Evolutionary conservation across 30 jellyfish, hydroid and myxozoan genomes (phyloP).

Genomic region (Cassiopea xamachana): DNA sequence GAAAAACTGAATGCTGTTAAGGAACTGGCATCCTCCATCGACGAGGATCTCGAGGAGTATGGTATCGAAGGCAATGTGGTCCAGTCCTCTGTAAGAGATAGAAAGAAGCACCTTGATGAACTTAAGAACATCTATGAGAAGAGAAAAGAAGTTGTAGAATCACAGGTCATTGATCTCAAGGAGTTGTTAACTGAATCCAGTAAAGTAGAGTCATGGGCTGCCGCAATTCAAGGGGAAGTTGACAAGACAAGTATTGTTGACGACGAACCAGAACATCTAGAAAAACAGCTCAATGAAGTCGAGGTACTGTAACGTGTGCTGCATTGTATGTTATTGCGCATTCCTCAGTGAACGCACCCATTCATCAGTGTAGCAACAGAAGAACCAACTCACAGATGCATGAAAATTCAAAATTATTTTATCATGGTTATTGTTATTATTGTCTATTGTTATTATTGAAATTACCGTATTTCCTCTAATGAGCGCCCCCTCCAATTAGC

Average conservation of each 20-base stretch:
- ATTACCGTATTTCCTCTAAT: no score
- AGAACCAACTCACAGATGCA: no score
- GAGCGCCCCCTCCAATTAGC: no score
- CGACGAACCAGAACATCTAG: conserved; percentile 73
- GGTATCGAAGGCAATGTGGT: conserved; percentile 71
- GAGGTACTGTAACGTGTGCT: conserved; percentile 33
- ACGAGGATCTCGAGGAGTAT: conserved; percentile 47
- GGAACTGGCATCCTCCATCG: conserved; percentile 49
- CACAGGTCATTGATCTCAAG: conserved; percentile 46
- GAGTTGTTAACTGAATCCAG: conserved; percentile 25
- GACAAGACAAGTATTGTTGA: conserved; percentile 19
- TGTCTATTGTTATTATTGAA: no score
- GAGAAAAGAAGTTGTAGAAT: conserved; percentile 55
- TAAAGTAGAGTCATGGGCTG: conserved; percentile 48
- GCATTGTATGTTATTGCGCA: no score
- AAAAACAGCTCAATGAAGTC: conserved; percentile 70
- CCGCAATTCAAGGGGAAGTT: conserved; percentile 22
- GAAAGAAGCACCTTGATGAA: conserved; percentile 66
- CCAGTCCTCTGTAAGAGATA: conserved; percentile 37
- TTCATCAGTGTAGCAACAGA: no score
- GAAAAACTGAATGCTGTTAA: conserved; percentile 37
- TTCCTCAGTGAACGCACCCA: no score
- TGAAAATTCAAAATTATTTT: no score
- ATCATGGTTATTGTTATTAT: no score
- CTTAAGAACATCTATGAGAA: conserved; percentile 41